Base-by-base conservation (phyloP, 1,140 invertebrate genomes). In the Parapsyche elsis region DNA sequence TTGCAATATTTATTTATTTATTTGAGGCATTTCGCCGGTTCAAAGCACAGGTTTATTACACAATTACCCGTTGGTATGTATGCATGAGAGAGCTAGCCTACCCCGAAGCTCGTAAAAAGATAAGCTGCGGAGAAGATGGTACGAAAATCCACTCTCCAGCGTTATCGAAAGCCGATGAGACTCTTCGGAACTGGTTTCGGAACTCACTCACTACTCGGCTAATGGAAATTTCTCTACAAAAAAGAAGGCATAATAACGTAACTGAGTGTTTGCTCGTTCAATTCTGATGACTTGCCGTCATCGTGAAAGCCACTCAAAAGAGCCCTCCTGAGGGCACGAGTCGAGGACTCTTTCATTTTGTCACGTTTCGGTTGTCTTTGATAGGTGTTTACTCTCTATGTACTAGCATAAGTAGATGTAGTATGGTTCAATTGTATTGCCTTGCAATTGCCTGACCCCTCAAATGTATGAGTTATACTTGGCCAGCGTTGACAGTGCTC, bases 221-320 rank as follows among this genome's bases (percentile, higher is more conserved):
- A 75, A 75, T 75, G 73, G 73, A 75, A 75, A 75, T 75, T 57
- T 75, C 73, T 75, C 71, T 74, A 9, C 26, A 9, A 30, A 23
- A 44, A 71, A 30, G 5, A 71, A 71, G 12, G 70, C 12, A 26
- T n/a, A 71, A 71, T 30, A 71, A 38, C 38, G 70, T 26, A 70
- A 24, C 70, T 26, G 70, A 44, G 70, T 71, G 61, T 67, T 67
- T 67, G 26, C 26, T 71, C 30, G 5, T 71, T 23, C 70, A 38
- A 38, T n/a, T 5, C 21, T 26, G 21, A 24, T 71, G 21, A 30
- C n/a, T 30, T 67, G 1, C 70, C 70, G 9, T 38, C 26, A 26
- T 16, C 49, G 4, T 53, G 49, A 16, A 53, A 53, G 49, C 1
- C 12, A 53, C 16, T 53, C 49, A 14, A 12, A 16, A 12, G 49